Percentiles rank a stretch among this genome's conserved stretches.
phyloP scores from a whole-genome alignment of 2,797 vertebrate species.

The Microctenopoma stevenorrisi region DNA sequence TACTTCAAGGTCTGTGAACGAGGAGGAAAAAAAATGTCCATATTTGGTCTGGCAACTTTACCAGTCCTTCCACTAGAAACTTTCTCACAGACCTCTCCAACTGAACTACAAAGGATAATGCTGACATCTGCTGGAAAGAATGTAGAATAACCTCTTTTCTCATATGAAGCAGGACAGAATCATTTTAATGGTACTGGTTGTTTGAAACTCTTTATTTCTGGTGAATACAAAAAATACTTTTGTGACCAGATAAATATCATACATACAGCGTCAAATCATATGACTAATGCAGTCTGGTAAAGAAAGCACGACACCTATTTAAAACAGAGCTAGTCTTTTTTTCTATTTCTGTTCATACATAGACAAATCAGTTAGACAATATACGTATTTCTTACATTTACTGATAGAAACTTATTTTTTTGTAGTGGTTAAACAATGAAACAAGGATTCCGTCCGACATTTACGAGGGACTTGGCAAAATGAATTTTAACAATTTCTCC shows the following conservation, averaged over 20 bases:
- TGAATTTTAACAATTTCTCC: constrained; percentile 62
- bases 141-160: constrained; percentile 21
- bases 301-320: constrained; percentile 83
- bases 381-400: constrained; percentile 77
- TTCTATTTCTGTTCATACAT: constrained; percentile 71
- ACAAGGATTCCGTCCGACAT: constrained; percentile 59
- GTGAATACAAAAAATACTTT: constrained; percentile 91
- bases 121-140: constrained; percentile 84
- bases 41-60: constrained; percentile 81
- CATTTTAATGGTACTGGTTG: constrained; percentile 25
- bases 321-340: constrained; percentile 76
- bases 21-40: constrained; percentile 70
- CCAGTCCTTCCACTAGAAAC: constrained; percentile 56
- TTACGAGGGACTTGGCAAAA: constrained; percentile 62
- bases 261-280: constrained; percentile 82
- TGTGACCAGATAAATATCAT: constrained; percentile 87
- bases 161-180: constrained; percentile 13
- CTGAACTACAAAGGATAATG: constrained; percentile 53
- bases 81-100: constrained; percentile 47
- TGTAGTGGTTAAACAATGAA: constrained; percentile 71
- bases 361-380: constrained; percentile 80
- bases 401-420: constrained; percentile 69
- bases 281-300: constrained; percentile 80
- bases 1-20: constrained; percentile 65
- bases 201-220: constrained; percentile 84